Evolutionary conservation across 2,797 vertebrate species (phyloP).

Genomic region (Pogoniulus pusillus): DNA sequence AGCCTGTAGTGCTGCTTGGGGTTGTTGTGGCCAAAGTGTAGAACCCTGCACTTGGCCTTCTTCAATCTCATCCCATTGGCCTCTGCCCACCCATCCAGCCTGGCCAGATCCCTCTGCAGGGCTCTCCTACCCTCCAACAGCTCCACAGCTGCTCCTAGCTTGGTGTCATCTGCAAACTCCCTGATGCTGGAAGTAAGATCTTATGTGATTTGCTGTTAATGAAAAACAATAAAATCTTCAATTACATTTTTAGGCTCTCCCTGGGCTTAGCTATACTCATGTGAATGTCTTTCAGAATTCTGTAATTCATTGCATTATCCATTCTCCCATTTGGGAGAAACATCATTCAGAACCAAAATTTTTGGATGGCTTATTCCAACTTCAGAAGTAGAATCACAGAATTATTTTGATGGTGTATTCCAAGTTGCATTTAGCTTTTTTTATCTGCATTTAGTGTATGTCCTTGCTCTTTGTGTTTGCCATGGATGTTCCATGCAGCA

Average conservation of each 20-base stretch:
- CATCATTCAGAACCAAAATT: neutral
- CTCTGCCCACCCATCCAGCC: no score
- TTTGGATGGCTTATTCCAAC: neutral
- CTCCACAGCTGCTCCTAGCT: no score
- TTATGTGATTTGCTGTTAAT: neutral
- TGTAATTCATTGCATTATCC: neutral
- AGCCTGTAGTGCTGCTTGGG: no score
- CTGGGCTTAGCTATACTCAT: neutral
- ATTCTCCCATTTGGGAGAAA: neutral
- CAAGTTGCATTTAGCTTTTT: neutral
- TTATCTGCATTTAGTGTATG: neutral
- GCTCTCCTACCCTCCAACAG: no score
- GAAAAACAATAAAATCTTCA: neutral
- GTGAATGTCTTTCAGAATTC: neutral
- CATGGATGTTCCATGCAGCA: neutral
- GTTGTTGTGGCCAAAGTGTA: no score
- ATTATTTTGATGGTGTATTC: neutral
- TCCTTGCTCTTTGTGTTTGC: accelerated
- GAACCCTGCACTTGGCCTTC: no score
- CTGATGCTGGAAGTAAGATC: no score
- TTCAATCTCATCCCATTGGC: no score
- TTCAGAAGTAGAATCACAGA: no score
- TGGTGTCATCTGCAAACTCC: no score
- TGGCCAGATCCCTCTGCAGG: no score
- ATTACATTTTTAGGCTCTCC: neutral